Evolutionary conservation across 2,113 vertebrate genomes (phyloP).

Genomic region (Helogale parvula): DNA sequence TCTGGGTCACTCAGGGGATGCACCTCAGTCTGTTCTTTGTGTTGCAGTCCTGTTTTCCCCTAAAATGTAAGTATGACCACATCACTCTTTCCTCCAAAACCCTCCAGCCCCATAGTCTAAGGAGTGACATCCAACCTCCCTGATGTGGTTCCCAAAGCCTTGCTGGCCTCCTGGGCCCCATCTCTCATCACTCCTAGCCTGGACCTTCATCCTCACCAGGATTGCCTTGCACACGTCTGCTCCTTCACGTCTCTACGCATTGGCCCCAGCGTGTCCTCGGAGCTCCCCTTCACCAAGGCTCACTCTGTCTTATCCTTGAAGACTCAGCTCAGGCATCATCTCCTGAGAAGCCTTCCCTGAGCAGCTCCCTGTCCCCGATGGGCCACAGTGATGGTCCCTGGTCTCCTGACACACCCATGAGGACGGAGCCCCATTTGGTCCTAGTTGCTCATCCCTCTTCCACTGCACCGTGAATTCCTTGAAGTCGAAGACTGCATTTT

Average conservation of each 20-base stretch:
- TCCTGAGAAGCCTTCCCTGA: background rate
- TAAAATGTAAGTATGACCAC: background rate
- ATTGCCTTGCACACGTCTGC: rapidly evolving
- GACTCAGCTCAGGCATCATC: background rate
- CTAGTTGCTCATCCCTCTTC: background rate
- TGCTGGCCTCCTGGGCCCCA: background rate
- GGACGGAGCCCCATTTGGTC: background rate
- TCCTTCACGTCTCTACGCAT: background rate
- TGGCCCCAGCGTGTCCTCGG: background rate
- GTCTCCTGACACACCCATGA: rapidly evolving
- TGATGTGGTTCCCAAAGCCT: background rate
- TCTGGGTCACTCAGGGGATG: background rate
- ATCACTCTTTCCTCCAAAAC: background rate
- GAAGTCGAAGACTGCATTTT: background rate
- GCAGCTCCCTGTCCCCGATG: background rate
- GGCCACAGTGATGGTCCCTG: too few relatives aligned
- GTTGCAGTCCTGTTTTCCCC: background rate
- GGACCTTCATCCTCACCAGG: too few relatives aligned
- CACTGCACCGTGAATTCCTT: rapidly evolving
- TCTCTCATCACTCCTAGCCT: background rate
- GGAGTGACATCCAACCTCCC: background rate
- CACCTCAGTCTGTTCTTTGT: background rate
- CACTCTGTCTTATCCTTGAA: background rate
- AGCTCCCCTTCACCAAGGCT: background rate
- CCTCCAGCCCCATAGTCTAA: background rate